A percentile compares a stretch with the other conserved stretches of the same genome.
Conservation (phyloP, 2,797 vertebrate genomes). For the Leptatherina wallacei region DNA sequence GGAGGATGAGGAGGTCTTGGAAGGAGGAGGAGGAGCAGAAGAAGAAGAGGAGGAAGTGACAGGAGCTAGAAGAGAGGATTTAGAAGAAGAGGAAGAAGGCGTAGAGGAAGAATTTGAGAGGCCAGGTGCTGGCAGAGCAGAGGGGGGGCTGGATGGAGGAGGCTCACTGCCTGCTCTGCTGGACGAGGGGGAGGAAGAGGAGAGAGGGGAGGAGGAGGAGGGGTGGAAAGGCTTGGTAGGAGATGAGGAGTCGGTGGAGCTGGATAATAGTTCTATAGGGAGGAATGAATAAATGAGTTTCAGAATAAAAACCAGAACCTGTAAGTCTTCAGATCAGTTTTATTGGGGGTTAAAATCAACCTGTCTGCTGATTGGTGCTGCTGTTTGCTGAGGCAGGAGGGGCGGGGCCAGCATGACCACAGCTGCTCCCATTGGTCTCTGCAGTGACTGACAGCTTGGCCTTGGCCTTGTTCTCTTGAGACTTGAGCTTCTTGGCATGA, state of each 20-base stretch:
- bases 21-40: conserved; percentile 14
- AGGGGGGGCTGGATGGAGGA: conserved; percentile 78
- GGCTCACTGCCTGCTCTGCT: conserved; percentile 73
- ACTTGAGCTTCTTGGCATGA: conserved; percentile 99
- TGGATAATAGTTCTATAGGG: conserved; percentile 42
- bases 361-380: conserved; percentile 60
- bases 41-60: conserved; percentile 41
- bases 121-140: conserved; percentile 57
- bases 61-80: conserved; percentile 64
- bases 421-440: conserved; percentile 52
- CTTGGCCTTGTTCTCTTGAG: conserved; percentile 95
- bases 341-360: conserved; percentile 26
- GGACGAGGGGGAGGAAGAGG: conserved; percentile 54
- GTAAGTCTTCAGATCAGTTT: conserved; percentile 1
- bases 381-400: conserved; percentile 17
- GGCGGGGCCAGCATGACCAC: conserved; percentile 71
- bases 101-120: conserved; percentile 49
- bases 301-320: background rate
- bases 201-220: conserved; percentile 17
- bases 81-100: conserved; percentile 41
- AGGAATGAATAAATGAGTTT: conserved; percentile 7
- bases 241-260: conserved; percentile 25
- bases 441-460: conserved; percentile 78
- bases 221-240: conserved; percentile 41
- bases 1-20: conserved; percentile 31